Conservation (phyloP, 2,888 invertebrate genomes). For the Xylocampa areola region DNA sequence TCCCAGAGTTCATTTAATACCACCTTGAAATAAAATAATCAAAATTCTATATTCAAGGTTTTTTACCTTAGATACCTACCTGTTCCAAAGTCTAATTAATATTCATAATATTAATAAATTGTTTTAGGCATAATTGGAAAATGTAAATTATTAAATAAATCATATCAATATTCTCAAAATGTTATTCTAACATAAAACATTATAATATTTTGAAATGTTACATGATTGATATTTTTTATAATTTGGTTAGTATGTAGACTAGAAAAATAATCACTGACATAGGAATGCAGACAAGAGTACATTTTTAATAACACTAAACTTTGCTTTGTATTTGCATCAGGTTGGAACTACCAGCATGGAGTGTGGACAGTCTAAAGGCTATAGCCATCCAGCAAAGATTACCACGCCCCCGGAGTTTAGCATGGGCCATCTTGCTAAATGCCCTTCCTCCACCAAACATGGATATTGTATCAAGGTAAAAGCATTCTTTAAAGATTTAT, state of each 20-base stretch:
- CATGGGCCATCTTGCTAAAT: conserved; percentile 83
- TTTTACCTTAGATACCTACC: conserved; percentile 17
- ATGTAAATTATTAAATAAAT: too few species aligned
- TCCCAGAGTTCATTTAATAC: too few species aligned
- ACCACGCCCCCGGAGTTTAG: conserved; percentile 78
- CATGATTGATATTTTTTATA: too few species aligned
- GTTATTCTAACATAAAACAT: too few species aligned
- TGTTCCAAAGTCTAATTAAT: conserved; percentile 21
- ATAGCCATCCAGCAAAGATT: conserved; percentile 76
- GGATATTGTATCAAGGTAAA: conserved; percentile 78
- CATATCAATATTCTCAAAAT: too few species aligned
- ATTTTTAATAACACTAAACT: neutral
- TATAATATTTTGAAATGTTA: too few species aligned
- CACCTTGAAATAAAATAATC: conserved; percentile 21
- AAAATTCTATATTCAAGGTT: conserved; percentile 56
- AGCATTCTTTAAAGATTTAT: neutral
- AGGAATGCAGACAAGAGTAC: too few species aligned
- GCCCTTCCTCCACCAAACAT: conserved; percentile 79
- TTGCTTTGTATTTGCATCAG: conserved; percentile 58
- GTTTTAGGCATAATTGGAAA: too few species aligned
- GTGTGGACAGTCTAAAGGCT: conserved; percentile 69
- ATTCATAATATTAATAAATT: neutral
- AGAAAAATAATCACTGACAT: too few species aligned
- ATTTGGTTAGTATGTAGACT: too few species aligned
- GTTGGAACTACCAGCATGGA: conserved; percentile 79